Conservation (phyloP, 2,888 invertebrate species). For the Pristionchus entomophagus region DNA sequence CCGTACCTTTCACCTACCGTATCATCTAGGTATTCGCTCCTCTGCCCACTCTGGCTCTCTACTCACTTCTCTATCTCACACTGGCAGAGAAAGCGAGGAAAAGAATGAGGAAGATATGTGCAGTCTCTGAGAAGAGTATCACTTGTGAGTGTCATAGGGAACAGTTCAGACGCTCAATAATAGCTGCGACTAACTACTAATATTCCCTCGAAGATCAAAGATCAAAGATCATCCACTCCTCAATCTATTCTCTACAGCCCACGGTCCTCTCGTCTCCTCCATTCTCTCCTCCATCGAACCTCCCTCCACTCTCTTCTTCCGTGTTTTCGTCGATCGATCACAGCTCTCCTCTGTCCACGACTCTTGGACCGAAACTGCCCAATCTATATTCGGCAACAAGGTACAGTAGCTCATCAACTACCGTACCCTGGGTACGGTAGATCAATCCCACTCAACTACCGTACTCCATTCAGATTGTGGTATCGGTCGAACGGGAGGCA, state of each 20-base stretch:
- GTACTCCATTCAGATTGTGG: not conserved
- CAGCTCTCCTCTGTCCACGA: not conserved
- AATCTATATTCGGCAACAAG: conserved; percentile 1
- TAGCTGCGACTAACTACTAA: no score
- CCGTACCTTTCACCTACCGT: not conserved
- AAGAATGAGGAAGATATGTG: conserved; percentile 23
- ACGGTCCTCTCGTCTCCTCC: conserved; percentile 14
- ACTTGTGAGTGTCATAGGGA: no score
- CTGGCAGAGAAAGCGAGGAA: conserved; percentile 33
- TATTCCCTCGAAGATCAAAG: no score
- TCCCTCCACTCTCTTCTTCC: conserved; percentile 37
- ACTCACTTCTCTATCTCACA: conserved; percentile 39
- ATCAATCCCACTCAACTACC: no score
- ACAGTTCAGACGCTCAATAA: no score
- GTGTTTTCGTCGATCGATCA: conserved; percentile 37
- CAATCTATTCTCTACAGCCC: conserved; percentile 20
- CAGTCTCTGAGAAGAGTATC: conserved; percentile 17
- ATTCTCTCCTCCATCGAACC: conserved; percentile 23
- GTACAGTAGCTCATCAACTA: not conserved
- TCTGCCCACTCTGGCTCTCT: conserved; percentile 30
- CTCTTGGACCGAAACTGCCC: not conserved
- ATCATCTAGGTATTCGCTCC: conserved; percentile 46
- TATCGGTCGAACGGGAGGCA: not conserved
- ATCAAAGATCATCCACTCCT: no score
- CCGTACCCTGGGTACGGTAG: no score